A percentile compares a stretch with the other conserved stretches of the same genome.
These are phyloP conservation scores for Gymnoscelis rufifasciata DNA, from an alignment of 2,888 invertebrate genomes.

Conservation along the genomic window DNA sequence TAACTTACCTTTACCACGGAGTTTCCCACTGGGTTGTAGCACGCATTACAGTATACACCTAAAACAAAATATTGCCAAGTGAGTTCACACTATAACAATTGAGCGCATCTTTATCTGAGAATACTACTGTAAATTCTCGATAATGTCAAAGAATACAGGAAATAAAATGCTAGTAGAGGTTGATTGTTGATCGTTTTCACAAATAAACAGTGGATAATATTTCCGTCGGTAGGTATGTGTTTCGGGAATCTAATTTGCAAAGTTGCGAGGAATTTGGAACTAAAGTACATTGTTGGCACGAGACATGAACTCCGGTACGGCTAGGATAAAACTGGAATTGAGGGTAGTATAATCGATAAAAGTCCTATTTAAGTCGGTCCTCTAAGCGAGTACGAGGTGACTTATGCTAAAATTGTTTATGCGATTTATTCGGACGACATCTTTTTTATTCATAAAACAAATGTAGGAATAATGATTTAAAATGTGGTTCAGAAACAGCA, in stretches of 20 bases:
- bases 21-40: constrained; percentile 34
- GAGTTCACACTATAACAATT: not conserved
- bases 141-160: too few species aligned
- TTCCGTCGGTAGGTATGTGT: not conserved
- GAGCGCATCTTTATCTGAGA: not conserved
- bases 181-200: not conserved
- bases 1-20: constrained; percentile 45
- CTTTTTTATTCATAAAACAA: too few species aligned
- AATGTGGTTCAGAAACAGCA: constrained; percentile 16
- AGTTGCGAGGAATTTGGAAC: constrained; percentile 3
- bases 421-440: too few species aligned
- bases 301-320: not conserved
- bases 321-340: constrained; percentile 11
- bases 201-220: not conserved
- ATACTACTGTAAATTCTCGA: too few species aligned
- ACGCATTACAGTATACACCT: constrained; percentile 38
- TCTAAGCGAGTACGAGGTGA: not conserved
- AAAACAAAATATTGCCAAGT: constrained; percentile 24
- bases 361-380: constrained; percentile 12
- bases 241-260: not conserved
- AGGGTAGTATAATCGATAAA: constrained; percentile 31
- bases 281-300: constrained; percentile 2
- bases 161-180: too few species aligned
- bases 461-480: too few species aligned
- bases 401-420: too few species aligned